Evolutionary conservation across 92 coral and sea anemone species (phyloP).

Genomic region (Galaxea fascicularis): DNA sequence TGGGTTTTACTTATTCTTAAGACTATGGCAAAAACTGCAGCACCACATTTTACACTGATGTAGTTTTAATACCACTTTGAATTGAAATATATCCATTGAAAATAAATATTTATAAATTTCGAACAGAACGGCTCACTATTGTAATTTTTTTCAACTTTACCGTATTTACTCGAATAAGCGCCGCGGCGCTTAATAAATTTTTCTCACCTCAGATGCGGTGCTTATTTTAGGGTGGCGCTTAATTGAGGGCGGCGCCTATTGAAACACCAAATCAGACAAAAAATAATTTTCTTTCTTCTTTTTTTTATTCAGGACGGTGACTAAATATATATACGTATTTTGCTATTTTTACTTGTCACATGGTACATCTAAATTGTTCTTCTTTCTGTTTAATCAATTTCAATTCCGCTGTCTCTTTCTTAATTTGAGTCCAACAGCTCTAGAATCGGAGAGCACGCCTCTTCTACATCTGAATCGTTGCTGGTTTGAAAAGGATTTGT

Average conservation of each 20-base stretch:
- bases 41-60: constrained; percentile 2
- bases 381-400: too few relatives aligned
- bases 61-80: constrained; percentile 4
- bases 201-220: background rate
- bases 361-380: too few relatives aligned
- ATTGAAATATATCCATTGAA: constrained; percentile 1
- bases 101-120: constrained; percentile 4
- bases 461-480: constrained; percentile 63
- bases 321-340: too few relatives aligned
- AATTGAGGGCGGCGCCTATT: too few relatives aligned
- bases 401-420: background rate
- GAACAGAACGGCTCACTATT: background rate
- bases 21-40: background rate
- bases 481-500: constrained; percentile 51
- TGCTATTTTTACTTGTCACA: too few relatives aligned
- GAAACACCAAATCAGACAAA: too few relatives aligned
- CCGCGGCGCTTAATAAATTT: constrained; percentile 52
- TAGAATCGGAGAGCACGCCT: constrained; percentile 36
- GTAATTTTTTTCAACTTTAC: background rate
- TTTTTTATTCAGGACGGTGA: too few relatives aligned
- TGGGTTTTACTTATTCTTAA: background rate
- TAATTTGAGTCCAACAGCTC: constrained; percentile 14
- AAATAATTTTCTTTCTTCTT: too few relatives aligned
- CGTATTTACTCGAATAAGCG: constrained; percentile 62
- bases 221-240: too few relatives aligned